Conservation (phyloP, 2,888 invertebrate genomes). For the Lepidonotus clava region DNA sequence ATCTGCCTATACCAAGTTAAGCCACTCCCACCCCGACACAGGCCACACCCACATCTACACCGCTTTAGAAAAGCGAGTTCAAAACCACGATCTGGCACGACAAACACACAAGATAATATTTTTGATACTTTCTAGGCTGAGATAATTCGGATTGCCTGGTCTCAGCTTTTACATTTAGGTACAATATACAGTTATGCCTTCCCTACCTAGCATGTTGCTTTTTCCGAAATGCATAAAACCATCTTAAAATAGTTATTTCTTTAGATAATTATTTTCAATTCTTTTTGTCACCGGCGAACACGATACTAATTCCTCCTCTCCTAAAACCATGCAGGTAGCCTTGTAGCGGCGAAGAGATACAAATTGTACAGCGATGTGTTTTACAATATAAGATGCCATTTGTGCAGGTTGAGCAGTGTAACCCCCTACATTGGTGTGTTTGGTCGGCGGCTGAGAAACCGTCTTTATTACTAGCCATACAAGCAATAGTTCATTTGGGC, state of each 20-base stretch:
- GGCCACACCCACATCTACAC: slow-evolving; percentile 42
- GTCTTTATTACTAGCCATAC: no score
- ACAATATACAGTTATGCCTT: slow-evolving; percentile 2
- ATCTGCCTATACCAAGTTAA: slow-evolving; percentile 45
- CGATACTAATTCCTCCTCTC: not conserved
- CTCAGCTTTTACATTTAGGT: slow-evolving; percentile 16
- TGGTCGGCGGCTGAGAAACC: not conserved
- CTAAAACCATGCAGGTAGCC: not conserved
- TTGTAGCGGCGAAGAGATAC: not conserved
- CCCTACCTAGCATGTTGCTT: slow-evolving; percentile 39
- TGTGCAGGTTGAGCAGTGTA: not conserved
- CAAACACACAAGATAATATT: slow-evolving; percentile 13
- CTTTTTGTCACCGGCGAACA: slow-evolving; percentile 24
- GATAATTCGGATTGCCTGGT: slow-evolving; percentile 38
- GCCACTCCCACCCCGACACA: slow-evolving; percentile 52
- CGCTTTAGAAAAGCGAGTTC: slow-evolving; percentile 35
- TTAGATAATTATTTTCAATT: slow-evolving; percentile 13
- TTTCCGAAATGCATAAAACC: slow-evolving; percentile 23
- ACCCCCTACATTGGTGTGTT: slow-evolving; percentile 21
- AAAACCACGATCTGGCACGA: slow-evolving; percentile 32
- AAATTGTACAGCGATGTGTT: not conserved
- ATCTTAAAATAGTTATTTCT: slow-evolving; percentile 9
- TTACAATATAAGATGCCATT: not conserved
- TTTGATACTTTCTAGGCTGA: not conserved
- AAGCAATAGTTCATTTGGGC: no score